A percentile compares a stretch with the other conserved stretches of the same genome.
Conservation (phyloP, 2,888 invertebrate species). For the Drosophila tanythrix region DNA sequence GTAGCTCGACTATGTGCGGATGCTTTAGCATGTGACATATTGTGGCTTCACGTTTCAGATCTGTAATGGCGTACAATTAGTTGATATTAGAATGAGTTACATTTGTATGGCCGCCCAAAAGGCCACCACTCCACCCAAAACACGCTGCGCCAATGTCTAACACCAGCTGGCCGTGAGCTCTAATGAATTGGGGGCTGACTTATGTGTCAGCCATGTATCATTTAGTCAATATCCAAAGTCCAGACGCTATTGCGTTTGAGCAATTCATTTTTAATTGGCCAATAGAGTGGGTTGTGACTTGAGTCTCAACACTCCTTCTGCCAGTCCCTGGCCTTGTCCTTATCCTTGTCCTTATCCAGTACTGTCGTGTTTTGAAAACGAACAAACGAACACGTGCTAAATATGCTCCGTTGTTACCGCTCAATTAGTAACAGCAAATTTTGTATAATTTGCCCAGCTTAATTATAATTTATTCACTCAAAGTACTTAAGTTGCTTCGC, state of each 20-base stretch:
- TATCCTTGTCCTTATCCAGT: constrained; percentile 16
- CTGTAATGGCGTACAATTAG: constrained; percentile 86
- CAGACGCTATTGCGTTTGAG: constrained; percentile 63
- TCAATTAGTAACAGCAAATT: constrained; percentile 73
- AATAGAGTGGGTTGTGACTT: constrained; percentile 23
- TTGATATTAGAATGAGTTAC: constrained; percentile 51
- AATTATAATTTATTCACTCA: constrained; percentile 79
- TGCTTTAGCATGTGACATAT: constrained; percentile 99
- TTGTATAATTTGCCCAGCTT: constrained; percentile 77
- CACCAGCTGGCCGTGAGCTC: constrained; percentile 55
- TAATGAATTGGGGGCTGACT: constrained; percentile 73
- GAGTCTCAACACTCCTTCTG: neutral
- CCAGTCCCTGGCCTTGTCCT: neutral
- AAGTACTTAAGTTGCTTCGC: constrained; percentile 24
- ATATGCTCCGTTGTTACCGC: constrained; percentile 41
- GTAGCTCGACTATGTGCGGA: constrained; percentile 98
- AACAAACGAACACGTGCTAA: constrained; percentile 40
- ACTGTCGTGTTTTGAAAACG: neutral
- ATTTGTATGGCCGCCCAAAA: constrained; percentile 45
- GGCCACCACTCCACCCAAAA: neutral
- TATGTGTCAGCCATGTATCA: constrained; percentile 75
- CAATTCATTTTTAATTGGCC: constrained; percentile 75
- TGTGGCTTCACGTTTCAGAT: constrained; percentile 98
- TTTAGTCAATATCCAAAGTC: constrained; percentile 65
- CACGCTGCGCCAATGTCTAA: constrained; percentile 10